A percentile compares a stretch with the other conserved stretches of the same genome.
Conservation (phyloP, 2,797 vertebrate genomes). For the Pteronotus mesoamericanus region DNA sequence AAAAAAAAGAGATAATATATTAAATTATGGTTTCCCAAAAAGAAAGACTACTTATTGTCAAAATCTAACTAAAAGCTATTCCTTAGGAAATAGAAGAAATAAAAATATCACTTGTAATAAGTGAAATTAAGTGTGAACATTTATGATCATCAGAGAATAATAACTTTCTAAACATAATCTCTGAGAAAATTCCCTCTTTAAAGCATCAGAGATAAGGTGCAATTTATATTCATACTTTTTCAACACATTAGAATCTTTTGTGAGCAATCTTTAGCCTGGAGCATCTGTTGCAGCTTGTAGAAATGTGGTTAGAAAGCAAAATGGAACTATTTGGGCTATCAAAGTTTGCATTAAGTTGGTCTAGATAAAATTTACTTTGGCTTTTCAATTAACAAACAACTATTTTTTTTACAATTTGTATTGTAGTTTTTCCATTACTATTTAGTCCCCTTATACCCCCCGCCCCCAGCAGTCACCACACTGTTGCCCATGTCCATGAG, state of each 20-base stretch:
- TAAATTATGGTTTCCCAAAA: neutral
- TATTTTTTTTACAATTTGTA: too few relatives aligned
- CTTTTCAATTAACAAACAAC: constrained; percentile 47
- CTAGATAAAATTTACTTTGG: neutral
- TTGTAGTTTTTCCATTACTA: too few relatives aligned
- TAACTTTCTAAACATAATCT: constrained; percentile 53
- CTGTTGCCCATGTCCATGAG: too few relatives aligned
- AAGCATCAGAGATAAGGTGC: constrained; percentile 25
- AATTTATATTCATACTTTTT: constrained; percentile 63
- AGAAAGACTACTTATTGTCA: neutral
- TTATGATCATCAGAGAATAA: constrained; percentile 50
- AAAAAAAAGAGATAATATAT: neutral
- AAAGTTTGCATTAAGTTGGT: neutral
- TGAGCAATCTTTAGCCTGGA: constrained; percentile 19
- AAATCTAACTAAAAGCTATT: constrained; percentile 24
- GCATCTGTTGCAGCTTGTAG: constrained; percentile 25
- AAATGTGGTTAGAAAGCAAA: constrained; percentile 1
- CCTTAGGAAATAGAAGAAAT: neutral
- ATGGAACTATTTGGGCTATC: neutral
- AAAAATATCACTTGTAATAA: constrained; percentile 5
- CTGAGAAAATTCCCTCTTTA: constrained; percentile 40
- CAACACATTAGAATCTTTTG: constrained; percentile 54
- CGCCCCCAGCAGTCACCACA: too few relatives aligned
- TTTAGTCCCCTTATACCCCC: too few relatives aligned
- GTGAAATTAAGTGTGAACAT: constrained; percentile 44